These are phyloP conservation scores for Halcyon smyrnensis DNA, from an alignment of 2,797 vertebrate species.

Conservation along the genomic window DNA sequence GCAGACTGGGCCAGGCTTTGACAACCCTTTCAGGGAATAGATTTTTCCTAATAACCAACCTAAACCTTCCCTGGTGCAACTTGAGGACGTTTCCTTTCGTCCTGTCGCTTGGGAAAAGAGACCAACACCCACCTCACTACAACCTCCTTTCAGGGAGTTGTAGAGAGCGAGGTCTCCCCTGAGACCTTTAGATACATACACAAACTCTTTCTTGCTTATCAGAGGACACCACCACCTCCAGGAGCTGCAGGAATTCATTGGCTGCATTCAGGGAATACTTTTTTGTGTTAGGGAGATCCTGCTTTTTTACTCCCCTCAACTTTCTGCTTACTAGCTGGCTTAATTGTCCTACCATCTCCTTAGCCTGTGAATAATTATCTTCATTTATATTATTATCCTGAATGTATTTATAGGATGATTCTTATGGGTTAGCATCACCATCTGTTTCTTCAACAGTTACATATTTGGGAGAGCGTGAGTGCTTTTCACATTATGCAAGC, in stretches of 20 bases:
- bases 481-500: conserved; percentile 30
- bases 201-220: background rate
- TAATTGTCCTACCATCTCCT: conserved; percentile 14
- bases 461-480: background rate
- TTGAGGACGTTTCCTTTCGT: background rate
- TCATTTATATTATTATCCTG: conserved; percentile 51
- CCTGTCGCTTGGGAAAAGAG: background rate
- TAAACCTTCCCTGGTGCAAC: background rate
- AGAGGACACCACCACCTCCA: background rate
- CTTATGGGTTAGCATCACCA: conserved; percentile 35
- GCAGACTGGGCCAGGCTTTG: background rate
- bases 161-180: background rate
- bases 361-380: conserved; percentile 44
- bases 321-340: background rate
- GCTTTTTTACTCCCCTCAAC: background rate
- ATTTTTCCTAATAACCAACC: background rate
- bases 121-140: too few species aligned
- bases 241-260: background rate
- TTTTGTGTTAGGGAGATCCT: background rate
- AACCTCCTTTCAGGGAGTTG: background rate
- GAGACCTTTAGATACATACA: background rate
- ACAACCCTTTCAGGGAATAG: background rate
- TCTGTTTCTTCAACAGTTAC: conserved; percentile 49
- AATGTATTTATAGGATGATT: conserved; percentile 47
- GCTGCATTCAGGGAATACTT: background rate